phyloP scores from a whole-genome alignment of 1,140 invertebrate species.

The Caenorhabditis briggsae region DNA sequence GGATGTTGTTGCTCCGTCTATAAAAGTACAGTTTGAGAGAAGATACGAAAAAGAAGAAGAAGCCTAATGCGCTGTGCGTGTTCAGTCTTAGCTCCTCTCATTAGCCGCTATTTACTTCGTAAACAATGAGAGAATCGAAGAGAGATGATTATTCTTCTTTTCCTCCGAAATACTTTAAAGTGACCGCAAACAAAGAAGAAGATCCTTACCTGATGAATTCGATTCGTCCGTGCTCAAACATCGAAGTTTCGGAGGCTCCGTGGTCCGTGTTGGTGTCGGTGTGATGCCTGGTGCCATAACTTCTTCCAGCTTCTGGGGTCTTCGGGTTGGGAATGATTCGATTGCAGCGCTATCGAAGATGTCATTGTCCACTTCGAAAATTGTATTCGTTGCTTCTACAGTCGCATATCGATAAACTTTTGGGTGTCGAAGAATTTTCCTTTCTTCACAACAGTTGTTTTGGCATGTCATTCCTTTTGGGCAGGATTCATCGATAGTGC shows the following conservation, averaged over 20 bases:
- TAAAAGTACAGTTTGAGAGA: constrained; percentile 48
- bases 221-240: constrained; percentile 48
- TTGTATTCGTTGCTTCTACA: background rate
- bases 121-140: constrained; percentile 3
- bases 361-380: background rate
- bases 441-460: constrained; percentile 51
- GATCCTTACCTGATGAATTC: constrained; percentile 38
- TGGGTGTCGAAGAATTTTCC: constrained; percentile 58
- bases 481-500: constrained; percentile 55
- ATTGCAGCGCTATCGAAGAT: constrained; percentile 34
- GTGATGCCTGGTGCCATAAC: constrained; percentile 41
- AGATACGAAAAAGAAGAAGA: background rate
- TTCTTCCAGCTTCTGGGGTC: background rate
- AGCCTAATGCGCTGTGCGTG: constrained; percentile 45
- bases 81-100: constrained; percentile 48
- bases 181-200: constrained; percentile 35
- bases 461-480: constrained; percentile 55
- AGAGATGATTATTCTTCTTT: background rate
- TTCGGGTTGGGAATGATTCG: constrained; percentile 37
- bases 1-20: constrained; percentile 41
- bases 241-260: constrained; percentile 31
- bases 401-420: constrained; percentile 53
- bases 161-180: constrained; percentile 49
- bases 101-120: constrained; percentile 49
- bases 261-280: constrained; percentile 31